Evolutionary conservation across 2,797 vertebrate species (phyloP), one percentile per base, ranked within the genome.

Genomic region (Falco rusticolus): DNA sequence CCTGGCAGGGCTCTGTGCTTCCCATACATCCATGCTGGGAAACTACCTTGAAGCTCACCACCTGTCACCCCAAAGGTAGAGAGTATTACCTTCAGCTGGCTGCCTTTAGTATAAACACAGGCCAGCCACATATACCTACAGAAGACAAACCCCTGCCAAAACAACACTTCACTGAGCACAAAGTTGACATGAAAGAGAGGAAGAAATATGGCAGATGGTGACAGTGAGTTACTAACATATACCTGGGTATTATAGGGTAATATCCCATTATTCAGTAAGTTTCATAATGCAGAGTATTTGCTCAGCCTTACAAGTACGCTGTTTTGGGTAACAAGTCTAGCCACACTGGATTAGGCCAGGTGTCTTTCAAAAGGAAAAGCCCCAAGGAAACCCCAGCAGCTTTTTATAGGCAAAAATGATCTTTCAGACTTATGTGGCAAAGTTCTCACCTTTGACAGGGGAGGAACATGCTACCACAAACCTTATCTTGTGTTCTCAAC

Each of bases 21-120:
- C 59, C 41, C 14, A 1, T 1, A 5, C 26, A 51, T 14, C 26
- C 1, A 0, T 7, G 18, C 5, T 28, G 48, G 41, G 60, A 59
- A 80, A 22, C 28, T 0, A 6, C 8, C 9, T 74, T 45, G 37
- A 31, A 10, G 34, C n/a, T 72, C 68, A 54, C 15, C 19, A 31
- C 16, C 48, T 33, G 51, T 13, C 15, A 0, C n/a, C 15, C 54
- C 18, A 11, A 33, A 81, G 20, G 21, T 37, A 53, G 11, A 26
- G 20, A 54, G 28, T 8, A 37, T 11, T 0, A 2, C 45, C 76
- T 78, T 37, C 89, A 57, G 77, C 48, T 1, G 1, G 34, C 74
- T 64, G 37, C 78, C 64, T 57, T 59, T 22, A 10, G 4, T 0
- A 33, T 8, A 45, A 60, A n/a, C 41, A 34, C 60, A 60, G 43